phyloP scores from a whole-genome alignment of 1,140 invertebrate genomes.

The Pinna nobilis region DNA sequence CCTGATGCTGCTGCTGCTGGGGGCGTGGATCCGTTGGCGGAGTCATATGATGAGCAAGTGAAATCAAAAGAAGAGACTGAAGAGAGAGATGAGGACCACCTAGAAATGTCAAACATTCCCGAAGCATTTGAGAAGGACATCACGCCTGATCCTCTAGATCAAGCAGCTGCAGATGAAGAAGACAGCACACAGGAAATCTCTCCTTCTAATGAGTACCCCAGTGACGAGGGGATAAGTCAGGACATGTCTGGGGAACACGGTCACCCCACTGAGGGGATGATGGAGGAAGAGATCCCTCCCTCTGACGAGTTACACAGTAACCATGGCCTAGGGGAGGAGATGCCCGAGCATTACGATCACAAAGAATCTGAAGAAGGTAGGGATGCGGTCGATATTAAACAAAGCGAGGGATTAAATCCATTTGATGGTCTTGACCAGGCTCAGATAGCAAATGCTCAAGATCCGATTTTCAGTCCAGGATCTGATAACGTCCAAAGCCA shows the following conservation, averaged over 20 bases:
- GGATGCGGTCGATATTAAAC: neutral
- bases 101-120: constrained; percentile 51
- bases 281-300: no score
- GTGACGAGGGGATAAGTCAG: neutral
- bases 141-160: constrained; percentile 43
- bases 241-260: neutral
- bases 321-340: neutral
- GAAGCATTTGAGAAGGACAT: constrained; percentile 63
- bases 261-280: neutral
- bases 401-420: constrained; percentile 43
- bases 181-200: no score
- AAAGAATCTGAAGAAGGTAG: neutral
- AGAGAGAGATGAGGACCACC: constrained; percentile 26
- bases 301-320: no score
- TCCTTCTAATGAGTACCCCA: neutral
- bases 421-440: constrained; percentile 36
- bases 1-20: constrained; percentile 4
- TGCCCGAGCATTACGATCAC: neutral
- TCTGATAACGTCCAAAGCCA: no score
- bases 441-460: no score
- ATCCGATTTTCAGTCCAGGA: no score
- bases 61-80: constrained; percentile 32
- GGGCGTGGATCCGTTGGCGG: neutral
- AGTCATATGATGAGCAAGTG: constrained; percentile 17
- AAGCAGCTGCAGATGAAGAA: neutral